Base-by-base conservation (phyloP, 2,113 vertebrate genomes). In the Columba livia region DNA sequence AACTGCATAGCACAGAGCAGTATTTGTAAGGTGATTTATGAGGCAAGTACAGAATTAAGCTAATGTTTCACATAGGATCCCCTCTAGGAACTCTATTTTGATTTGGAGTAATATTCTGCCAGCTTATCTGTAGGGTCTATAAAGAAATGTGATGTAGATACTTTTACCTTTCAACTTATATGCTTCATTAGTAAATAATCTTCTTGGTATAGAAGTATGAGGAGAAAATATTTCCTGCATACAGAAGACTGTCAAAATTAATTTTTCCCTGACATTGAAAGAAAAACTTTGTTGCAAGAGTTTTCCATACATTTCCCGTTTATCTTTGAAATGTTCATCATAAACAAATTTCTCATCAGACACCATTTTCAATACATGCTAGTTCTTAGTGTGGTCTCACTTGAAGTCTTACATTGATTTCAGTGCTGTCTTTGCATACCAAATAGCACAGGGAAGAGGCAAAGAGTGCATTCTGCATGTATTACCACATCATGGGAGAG, bases 371-470 rank as follows among this genome's bases (percentile, higher is more conserved):
- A 87, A 74, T 74, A 95, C 31, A 86, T 44, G 60, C 56, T 47
- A 57, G 61, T 34, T 96, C 75, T 93, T 93, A 87, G 90, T 50
- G 72, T 96, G 72, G 83, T 74, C 69, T 80, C 87, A 73, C 75
- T 57, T 78, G 85, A 85, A 96, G 88, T 26, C 69, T 91, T 74
- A 56, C 54, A 79, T 60, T 74, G 78, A 96, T 89, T 81, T 94
- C 79, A 64, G 36, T 12, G 12, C 85, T 77, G 60, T 8, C 86
- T 86, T 61, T 91, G 85, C 93, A 97, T 93, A 90, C 57, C 42
- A 95, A 93, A 38, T 24, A 93, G 79, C 11, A 58, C 24, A 65
- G 24, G 44, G 29, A 94, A 77, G 69, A 83, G 48, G 81, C 57
- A 89, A 66, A 80, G 17, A 66, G 32, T 3, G 24, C 32, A 19